Conservation (phyloP, 2,888 invertebrate species). For the Seira musarum region DNA sequence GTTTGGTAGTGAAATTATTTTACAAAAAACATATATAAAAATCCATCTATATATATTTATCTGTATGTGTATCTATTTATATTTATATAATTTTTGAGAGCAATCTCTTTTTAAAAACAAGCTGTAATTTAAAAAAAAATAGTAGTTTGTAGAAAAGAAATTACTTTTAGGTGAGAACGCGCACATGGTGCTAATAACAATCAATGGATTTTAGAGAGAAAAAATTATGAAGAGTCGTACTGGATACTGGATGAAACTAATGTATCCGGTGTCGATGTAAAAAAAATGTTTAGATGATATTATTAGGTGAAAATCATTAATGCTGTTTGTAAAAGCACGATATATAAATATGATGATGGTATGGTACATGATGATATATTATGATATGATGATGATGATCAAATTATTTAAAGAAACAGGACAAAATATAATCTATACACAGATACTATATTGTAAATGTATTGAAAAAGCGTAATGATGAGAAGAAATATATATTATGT, state of each 20-base stretch:
- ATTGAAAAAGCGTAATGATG: constrained; percentile 38
- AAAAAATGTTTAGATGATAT: background rate
- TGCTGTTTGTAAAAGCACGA: background rate
- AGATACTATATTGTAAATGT: too few relatives aligned
- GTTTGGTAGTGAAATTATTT: background rate
- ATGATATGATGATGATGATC: background rate
- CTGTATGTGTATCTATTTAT: background rate
- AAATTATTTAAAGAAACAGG: too few relatives aligned
- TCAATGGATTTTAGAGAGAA: constrained; percentile 21
- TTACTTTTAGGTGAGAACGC: constrained; percentile 35
- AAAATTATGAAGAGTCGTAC: too few relatives aligned
- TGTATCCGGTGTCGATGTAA: too few relatives aligned
- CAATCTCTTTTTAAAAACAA: background rate
- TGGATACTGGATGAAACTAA: too few relatives aligned
- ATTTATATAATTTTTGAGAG: background rate
- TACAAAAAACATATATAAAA: too few relatives aligned
- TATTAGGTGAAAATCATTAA: background rate
- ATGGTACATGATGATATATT: constrained; percentile 11
- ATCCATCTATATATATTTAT: too few relatives aligned
- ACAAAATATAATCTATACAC: too few relatives aligned
- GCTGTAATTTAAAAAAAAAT: background rate
- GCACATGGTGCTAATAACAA: constrained; percentile 61
- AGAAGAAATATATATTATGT: constrained; percentile 34
- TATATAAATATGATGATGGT: background rate
- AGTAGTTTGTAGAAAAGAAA: constrained; percentile 26